Evolutionary conservation across 2,113 vertebrate genomes (phyloP).

Genomic region (Struthio camelus): DNA sequence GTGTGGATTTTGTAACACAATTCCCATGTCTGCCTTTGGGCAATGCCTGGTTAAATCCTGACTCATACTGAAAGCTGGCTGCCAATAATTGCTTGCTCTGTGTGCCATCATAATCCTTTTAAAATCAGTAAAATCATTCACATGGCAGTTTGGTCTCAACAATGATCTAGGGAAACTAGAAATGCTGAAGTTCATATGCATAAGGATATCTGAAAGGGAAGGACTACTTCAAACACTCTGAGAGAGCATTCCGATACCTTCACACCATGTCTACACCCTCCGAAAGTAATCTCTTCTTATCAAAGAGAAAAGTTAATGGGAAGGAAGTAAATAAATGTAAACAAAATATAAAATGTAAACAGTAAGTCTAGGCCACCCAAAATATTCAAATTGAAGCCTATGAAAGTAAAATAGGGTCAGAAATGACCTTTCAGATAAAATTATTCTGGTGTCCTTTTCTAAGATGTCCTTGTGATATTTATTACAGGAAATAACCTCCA

Average conservation of each 20-base stretch:
- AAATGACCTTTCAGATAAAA: constrained; percentile 56
- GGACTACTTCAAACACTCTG: not conserved
- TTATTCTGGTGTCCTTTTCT: constrained; percentile 11
- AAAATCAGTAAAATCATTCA: not conserved
- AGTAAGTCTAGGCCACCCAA: constrained; percentile 6
- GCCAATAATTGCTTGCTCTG: not conserved
- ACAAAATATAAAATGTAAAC: constrained; percentile 32
- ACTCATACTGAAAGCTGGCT: not conserved
- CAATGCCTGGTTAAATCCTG: not conserved
- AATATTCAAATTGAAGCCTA: constrained; percentile 16
- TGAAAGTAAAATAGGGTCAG: constrained; percentile 36
- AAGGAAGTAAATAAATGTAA: constrained; percentile 38
- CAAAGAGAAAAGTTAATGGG: not conserved
- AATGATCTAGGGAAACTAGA: not conserved
- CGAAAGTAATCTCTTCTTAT: constrained; percentile 10
- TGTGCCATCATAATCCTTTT: not conserved
- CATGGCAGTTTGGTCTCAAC: not conserved
- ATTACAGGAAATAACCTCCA: constrained; percentile 65
- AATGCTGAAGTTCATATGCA: not conserved
- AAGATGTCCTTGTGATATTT: constrained; percentile 50
- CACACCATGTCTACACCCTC: not conserved
- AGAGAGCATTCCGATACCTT: not conserved
- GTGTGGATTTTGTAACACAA: not conserved
- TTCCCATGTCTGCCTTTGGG: not conserved
- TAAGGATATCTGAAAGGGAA: not conserved